A percentile compares a stretch with the other conserved stretches of the same genome.
Evolutionary conservation across 2,113 vertebrate genomes (phyloP).

Genomic region (Sciurus niger): DNA sequence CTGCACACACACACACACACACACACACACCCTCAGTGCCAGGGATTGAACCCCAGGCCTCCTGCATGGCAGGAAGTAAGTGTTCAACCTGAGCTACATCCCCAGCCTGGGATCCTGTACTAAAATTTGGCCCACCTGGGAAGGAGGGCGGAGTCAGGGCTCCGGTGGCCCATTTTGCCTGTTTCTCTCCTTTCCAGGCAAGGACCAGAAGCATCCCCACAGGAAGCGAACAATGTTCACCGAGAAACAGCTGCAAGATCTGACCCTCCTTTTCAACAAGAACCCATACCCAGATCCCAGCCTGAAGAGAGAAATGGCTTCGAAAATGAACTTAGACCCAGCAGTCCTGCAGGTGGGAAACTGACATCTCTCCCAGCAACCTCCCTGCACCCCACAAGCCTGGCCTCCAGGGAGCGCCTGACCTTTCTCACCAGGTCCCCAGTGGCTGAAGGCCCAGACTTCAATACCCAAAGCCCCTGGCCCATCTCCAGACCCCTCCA

Average conservation of each 20-base stretch:
- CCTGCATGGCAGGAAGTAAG: no score
- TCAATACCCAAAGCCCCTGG: no score
- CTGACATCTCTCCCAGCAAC: neutral
- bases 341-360: neutral
- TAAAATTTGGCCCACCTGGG: no score
- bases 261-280: neutral
- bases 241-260: neutral
- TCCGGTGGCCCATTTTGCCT: no score
- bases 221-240: conserved; percentile 27
- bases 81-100: no score
- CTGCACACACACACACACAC: no score
- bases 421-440: neutral
- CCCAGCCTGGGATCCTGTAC: no score
- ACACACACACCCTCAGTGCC: no score
- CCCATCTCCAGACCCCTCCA: no score
- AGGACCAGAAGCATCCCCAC: neutral
- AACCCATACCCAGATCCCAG: neutral
- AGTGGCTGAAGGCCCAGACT: no score
- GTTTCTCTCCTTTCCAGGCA: neutral
- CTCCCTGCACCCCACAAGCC: neutral
- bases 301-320: neutral
- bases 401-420: no score
- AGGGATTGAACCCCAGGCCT: no score
- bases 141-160: neutral
- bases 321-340: neutral